Base-by-base conservation (phyloP, 2,113 vertebrate genomes). In the Lepus timidus region DNA sequence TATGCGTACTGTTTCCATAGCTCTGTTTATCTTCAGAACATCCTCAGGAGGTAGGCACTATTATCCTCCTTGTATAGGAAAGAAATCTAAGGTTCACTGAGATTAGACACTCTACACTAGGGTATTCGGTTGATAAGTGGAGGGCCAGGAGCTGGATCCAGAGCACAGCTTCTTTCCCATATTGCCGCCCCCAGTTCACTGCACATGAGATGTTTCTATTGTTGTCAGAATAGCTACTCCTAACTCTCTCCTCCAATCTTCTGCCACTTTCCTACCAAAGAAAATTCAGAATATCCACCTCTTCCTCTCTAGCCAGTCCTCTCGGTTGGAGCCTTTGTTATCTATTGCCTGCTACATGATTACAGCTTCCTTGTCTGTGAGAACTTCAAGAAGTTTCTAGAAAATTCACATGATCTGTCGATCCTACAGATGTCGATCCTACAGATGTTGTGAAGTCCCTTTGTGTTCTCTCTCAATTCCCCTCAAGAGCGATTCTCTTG, bases 251-350 rank as follows among this genome's bases (percentile, higher is more conserved):
- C 58, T 81, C 27, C 52, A 39, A 16, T 79, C 25, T 25, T 25
- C 93, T 67, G 25, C 65, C 75, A 33, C 75, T 81, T 88, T 86
- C 87, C 74, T 44, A 80, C 55, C 44, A 68, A 96, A 68, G 70
- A 58, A 94, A 93, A 64, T 33, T 70, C 19, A 55, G 3, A 44
- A 1, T 10, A 31, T 73, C 39, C 88, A 49, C n/a, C 17, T 62
- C 29, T 39, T 64, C 58, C 58, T 78, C 65, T 51, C 9, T 49
- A 31, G 16, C 22, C 36, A 25, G 23, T 7, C 61, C 6, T 9
- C 58, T 88, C 9, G 1, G 33, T 31, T 23, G 58, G n/a, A 71
- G 10, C 31, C 44, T 36, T n/a, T 2, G 25, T 82, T 55, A 33
- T 33, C 22, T 55, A 27, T 1, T 83, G 44, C 64, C 55, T 33